Conservation (phyloP, 2,113 vertebrate genomes). For the Megaceryle torquata region DNA sequence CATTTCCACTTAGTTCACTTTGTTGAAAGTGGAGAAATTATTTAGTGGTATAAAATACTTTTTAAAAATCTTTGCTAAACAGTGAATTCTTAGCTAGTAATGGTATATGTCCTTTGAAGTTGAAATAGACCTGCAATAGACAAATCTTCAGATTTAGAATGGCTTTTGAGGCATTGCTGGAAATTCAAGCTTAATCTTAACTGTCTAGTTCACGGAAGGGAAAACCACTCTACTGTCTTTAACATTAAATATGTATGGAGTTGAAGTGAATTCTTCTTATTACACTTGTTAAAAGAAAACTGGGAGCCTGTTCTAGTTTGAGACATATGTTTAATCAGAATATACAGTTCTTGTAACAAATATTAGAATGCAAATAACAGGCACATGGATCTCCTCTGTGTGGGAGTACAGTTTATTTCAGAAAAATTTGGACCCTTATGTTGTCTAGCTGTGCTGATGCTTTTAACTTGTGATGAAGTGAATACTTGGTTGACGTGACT, state of each 20-base stretch:
- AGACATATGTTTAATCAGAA: conserved; percentile 48
- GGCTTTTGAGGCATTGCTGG: not conserved
- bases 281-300: conserved; percentile 60
- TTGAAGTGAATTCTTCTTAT: conserved; percentile 67
- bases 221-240: conserved; percentile 44
- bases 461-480: not conserved
- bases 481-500: not conserved
- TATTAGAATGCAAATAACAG: conserved; percentile 49
- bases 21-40: not conserved
- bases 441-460: not conserved
- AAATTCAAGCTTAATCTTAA: conserved; percentile 1
- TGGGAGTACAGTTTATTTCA: conserved; percentile 2
- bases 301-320: conserved; percentile 27
- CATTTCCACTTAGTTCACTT: not conserved
- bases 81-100: not conserved
- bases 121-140: not conserved
- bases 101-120: not conserved
- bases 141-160: conserved; percentile 20
- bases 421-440: not conserved
- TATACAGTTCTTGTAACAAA: conserved; percentile 37
- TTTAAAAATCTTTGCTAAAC: not conserved
- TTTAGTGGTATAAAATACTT: not conserved
- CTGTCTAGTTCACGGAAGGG: not conserved
- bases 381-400: not conserved
- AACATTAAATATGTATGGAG: conserved; percentile 33